Percentiles rank a stretch among this genome's conserved stretches.
These are phyloP conservation scores for Pantala flavescens DNA, from an alignment of 1,140 invertebrate genomes.

Conservation along the genomic window DNA sequence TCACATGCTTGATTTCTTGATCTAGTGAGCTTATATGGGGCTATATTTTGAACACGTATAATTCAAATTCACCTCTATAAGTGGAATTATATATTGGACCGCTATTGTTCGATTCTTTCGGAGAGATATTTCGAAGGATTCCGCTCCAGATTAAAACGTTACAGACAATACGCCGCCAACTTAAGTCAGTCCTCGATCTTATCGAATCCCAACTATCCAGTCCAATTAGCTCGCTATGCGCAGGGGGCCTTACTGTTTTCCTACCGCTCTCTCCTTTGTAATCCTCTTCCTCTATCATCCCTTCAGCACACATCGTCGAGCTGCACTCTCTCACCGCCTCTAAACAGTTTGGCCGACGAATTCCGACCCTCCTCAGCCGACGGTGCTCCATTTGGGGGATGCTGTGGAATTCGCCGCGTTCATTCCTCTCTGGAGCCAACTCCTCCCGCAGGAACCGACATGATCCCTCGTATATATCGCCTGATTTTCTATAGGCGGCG, in stretches of 20 bases:
- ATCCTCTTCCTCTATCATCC: background rate
- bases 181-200: background rate
- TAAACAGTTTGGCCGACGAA: no score
- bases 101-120: no score
- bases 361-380: background rate
- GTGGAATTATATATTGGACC: no score
- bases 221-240: constrained; percentile 8
- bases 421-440: background rate
- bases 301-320: background rate
- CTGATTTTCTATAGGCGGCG: background rate
- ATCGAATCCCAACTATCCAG: background rate
- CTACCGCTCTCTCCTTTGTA: background rate
- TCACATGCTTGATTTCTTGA: no score
- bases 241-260: background rate
- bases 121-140: no score
- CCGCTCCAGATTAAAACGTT: no score
- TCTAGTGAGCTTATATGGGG: no score
- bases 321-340: background rate
- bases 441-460: background rate
- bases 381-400: background rate
- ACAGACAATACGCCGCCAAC: no score
- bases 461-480: background rate
- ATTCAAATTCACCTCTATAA: no score
- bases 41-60: no score
- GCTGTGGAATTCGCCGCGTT: background rate